These are phyloP conservation scores for Sebastes jordani DNA, from an alignment of 2,797 vertebrate genomes.

Conservation along the genomic window DNA sequence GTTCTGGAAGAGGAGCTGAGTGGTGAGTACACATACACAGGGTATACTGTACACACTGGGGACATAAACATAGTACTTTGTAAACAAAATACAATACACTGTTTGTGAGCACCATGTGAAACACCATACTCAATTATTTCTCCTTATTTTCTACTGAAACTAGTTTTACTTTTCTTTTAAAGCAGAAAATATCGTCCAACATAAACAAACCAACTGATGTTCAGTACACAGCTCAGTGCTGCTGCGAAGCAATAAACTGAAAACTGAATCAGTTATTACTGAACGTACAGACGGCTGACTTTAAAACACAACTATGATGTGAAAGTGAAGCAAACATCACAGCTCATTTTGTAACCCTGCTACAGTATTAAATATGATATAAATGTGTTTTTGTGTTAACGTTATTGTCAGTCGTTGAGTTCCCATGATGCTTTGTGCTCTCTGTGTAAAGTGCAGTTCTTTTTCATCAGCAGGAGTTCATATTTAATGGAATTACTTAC, in stretches of 20 bases:
- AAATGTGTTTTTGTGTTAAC: not conserved
- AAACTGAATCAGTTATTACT: not conserved
- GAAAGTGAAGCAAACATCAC: not conserved
- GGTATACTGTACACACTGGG: not conserved
- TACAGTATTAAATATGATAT: too few species aligned
- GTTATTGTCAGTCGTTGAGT: not conserved
- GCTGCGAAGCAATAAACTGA: not conserved
- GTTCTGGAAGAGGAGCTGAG: constrained; percentile 57
- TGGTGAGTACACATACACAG: constrained; percentile 21
- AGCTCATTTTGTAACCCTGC: not conserved
- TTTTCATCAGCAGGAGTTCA: not conserved
- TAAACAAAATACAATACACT: not conserved
- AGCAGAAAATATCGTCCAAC: not conserved
- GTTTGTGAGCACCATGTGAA: not conserved
- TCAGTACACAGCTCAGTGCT: too few species aligned
- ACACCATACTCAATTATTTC: not conserved
- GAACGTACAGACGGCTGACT: not conserved
- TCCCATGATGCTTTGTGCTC: not conserved
- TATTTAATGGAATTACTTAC: not conserved
- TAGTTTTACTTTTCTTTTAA: not conserved
- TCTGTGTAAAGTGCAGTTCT: not conserved
- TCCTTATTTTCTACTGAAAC: not conserved
- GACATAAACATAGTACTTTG: not conserved
- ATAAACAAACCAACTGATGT: too few species aligned
- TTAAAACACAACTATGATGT: not conserved